Evolutionary conservation across 1,140 invertebrate species (phyloP), one percentile per base, ranked within the genome.

Genomic region (Uloborus diversus): DNA sequence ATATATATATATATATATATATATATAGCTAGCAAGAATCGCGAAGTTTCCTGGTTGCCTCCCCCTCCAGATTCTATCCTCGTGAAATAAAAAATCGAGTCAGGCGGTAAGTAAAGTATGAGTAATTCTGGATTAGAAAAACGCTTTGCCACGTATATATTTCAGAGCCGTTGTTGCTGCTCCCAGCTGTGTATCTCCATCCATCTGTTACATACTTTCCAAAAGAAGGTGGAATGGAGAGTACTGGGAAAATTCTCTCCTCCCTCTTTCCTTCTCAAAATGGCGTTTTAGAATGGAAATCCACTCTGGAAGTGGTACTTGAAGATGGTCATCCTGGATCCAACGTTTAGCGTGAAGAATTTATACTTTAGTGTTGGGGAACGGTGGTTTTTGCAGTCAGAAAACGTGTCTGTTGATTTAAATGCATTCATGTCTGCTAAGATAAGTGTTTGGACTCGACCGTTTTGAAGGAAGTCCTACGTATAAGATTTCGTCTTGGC

Each of bases 111-210:
- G 73, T 78, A 78, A 78, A 66, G 62, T 78, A 78, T 75, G 71
- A 75, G 71, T 75, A 75, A 75, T 75, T 75, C 71, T 33, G 71
- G 71, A 75, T 66, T 78, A 66, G 73, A 66, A 78, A 78, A 66
- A 65, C 61, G 73, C 62, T 49, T 65, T 66, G 27, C 62, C 62
- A 49, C 71, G 71, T 75, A 64, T 75, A 75, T 64, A 75, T 64
- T 75, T 75, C 28, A 35, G 30, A 56, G 17, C 61, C 23, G 57
- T 47, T 61, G 61, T 51, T 51, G 71, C 35, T 64, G 71, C 59
- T 59, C 33, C 59, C 73, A 66, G 61, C 62, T 78, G 73, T 65
- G 61, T 37, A 33, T 32, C 49, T 78, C 28, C 35, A 11, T 66
- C 73, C 73, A 65, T 75, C 71, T 75, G 71, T 64, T 75, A 75